Evolutionary conservation across 1,140 invertebrate species (phyloP).

Genomic region (Drosophila varians): DNA sequence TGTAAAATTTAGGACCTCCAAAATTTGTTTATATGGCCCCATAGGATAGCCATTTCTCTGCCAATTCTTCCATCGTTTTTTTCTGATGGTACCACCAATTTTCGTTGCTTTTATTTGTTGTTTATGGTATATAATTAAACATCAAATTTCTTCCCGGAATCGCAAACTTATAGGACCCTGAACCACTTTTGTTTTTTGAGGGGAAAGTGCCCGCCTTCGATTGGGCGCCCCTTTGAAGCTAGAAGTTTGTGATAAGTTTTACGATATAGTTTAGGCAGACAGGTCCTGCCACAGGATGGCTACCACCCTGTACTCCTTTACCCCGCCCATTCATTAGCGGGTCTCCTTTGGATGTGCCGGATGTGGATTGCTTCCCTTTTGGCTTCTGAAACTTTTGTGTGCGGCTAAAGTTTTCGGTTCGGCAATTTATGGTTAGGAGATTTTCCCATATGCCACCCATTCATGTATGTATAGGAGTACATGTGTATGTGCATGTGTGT

Average conservation of each 20-base stretch:
- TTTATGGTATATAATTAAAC: background rate
- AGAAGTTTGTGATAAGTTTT: background rate
- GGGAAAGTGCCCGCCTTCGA: constrained; percentile 25
- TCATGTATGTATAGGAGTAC: background rate
- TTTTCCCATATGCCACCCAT: constrained; percentile 59
- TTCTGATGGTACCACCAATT: no score
- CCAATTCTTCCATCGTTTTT: no score
- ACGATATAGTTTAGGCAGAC: constrained; percentile 37
- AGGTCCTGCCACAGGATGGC: constrained; percentile 1
- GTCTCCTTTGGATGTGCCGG: constrained; percentile 28
- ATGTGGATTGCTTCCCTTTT: constrained; percentile 14
- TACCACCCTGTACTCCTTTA: constrained; percentile 23
- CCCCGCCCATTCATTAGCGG: constrained; percentile 62
- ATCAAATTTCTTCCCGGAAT: background rate
- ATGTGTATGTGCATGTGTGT: no score
- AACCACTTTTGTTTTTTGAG: background rate
- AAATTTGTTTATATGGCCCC: no score
- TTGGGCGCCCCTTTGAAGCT: constrained; percentile 35
- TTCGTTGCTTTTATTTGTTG: no score
- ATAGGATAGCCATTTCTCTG: no score
- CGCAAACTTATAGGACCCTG: background rate
- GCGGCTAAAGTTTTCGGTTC: constrained; percentile 63
- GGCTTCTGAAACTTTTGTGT: constrained; percentile 34
- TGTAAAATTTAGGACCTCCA: no score
- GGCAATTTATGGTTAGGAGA: constrained; percentile 77